Percentiles rank a stretch among this genome's conserved stretches.
These are phyloP conservation scores for Nomada goodeniana DNA, from an alignment of 2,888 invertebrate species.

Conservation along the genomic window DNA sequence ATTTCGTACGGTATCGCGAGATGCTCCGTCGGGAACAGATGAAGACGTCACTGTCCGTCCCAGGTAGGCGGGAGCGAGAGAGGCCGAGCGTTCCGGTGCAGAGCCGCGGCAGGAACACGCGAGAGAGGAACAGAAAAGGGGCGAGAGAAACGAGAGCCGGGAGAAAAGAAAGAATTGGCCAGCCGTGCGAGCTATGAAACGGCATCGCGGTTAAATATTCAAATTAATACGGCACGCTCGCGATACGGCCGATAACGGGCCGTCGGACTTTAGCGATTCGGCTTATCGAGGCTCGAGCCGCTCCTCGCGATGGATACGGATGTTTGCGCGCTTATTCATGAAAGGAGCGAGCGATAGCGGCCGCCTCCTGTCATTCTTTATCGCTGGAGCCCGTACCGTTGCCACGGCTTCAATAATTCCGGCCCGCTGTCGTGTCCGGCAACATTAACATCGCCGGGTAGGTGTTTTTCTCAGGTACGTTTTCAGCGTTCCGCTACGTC, in stretches of 20 bases:
- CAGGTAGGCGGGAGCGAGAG: neutral
- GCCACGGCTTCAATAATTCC: slow-evolving; percentile 68
- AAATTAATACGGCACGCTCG: slow-evolving; percentile 68
- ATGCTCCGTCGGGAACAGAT: slow-evolving; percentile 2
- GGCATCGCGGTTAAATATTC: slow-evolving; percentile 62
- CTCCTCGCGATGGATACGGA: slow-evolving; percentile 67
- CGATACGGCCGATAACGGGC: slow-evolving; percentile 66
- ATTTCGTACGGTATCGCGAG: neutral
- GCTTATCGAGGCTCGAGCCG: slow-evolving; percentile 69
- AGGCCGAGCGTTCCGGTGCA: too few species aligned
- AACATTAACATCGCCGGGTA: slow-evolving; percentile 64
- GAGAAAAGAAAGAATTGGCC: slow-evolving; percentile 21
- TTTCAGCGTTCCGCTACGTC: slow-evolving; percentile 54
- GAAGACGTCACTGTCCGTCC: slow-evolving; percentile 6
- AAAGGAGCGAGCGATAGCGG: slow-evolving; percentile 69
- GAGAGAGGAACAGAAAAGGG: neutral
- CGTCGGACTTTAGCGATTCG: slow-evolving; percentile 71
- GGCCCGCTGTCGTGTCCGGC: slow-evolving; percentile 55
- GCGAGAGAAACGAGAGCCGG: neutral
- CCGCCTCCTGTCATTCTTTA: slow-evolving; percentile 68
- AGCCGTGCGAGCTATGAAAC: slow-evolving; percentile 43
- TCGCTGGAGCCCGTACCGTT: slow-evolving; percentile 59
- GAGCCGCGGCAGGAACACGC: neutral
- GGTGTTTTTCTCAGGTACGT: slow-evolving; percentile 58
- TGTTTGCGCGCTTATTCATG: slow-evolving; percentile 72